Conservation (phyloP, 2,113 vertebrate species). For the Glaucomys volans region DNA sequence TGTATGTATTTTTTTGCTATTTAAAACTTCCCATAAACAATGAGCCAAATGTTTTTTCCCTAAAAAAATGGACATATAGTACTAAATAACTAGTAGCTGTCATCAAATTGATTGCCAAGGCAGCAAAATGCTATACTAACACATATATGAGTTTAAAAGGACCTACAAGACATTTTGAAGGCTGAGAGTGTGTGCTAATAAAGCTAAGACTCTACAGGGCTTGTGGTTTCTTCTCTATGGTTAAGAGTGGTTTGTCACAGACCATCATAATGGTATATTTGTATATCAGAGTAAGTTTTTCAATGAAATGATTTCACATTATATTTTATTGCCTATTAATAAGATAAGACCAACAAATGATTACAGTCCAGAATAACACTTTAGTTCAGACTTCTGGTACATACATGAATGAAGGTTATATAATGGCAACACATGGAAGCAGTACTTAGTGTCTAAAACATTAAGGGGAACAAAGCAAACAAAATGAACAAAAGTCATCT, state of each 20-base stretch:
- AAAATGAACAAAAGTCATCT: constrained; percentile 45
- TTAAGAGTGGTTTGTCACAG: neutral
- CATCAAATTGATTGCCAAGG: neutral
- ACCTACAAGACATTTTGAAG: neutral
- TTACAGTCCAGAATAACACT: constrained; percentile 43
- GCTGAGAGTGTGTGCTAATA: neutral
- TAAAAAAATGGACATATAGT: neutral
- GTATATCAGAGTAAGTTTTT: constrained; percentile 7
- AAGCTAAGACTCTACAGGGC: neutral
- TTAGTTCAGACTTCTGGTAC: constrained; percentile 45
- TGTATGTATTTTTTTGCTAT: neutral
- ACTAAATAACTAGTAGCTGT: neutral
- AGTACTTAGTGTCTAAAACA: neutral
- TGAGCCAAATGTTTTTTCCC: neutral
- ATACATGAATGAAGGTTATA: neutral
- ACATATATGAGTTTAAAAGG: neutral
- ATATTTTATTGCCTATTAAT: constrained; percentile 21
- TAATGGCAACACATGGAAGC: neutral
- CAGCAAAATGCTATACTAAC: neutral
- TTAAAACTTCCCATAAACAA: constrained; percentile 22
- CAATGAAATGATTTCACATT: neutral
- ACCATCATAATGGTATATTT: neutral
- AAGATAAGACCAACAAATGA: constrained; percentile 51
- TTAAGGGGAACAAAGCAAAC: neutral
- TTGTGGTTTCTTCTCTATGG: neutral